Conservation (phyloP, 2,797 vertebrate genomes). For the Pagetopsis macropterus region DNA sequence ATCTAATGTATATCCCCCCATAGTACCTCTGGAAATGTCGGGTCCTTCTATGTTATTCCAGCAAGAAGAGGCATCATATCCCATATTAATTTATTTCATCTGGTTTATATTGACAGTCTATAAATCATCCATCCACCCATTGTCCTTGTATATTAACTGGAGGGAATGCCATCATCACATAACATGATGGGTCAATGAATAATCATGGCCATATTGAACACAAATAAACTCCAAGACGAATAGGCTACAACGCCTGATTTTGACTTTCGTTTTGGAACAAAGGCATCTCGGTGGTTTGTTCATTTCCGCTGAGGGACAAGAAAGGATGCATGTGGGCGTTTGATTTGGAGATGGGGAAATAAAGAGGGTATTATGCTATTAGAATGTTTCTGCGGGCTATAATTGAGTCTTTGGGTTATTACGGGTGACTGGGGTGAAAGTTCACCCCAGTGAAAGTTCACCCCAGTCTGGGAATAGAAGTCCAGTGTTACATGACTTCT, state of each 20-base stretch:
- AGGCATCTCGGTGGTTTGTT: slow-evolving; percentile 1
- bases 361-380: slow-evolving; percentile 68
- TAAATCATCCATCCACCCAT: neutral
- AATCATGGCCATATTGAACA: neutral
- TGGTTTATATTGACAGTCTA: neutral
- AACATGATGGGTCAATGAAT: neutral
- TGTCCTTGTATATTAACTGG: neutral
- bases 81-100: neutral
- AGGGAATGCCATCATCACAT: neutral
- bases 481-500: slow-evolving; percentile 72
- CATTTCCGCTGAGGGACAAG: slow-evolving; percentile 32
- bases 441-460: slow-evolving; percentile 53
- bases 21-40: too few relatives aligned
- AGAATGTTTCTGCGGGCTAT: slow-evolving; percentile 39
- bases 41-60: too few relatives aligned
- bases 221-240: neutral
- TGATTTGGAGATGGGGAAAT: slow-evolving; percentile 48
- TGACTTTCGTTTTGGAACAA: slow-evolving; percentile 23
- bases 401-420: slow-evolving; percentile 55
- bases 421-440: slow-evolving; percentile 49
- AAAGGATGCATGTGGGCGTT: slow-evolving; percentile 25
- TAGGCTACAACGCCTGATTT: neutral
- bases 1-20: too few relatives aligned
- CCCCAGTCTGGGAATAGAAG: slow-evolving; percentile 66
- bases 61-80: too few relatives aligned